These are phyloP conservation scores for Tolmerus cingulatus DNA, from an alignment of 2,888 invertebrate genomes.

Conservation along the genomic window DNA sequence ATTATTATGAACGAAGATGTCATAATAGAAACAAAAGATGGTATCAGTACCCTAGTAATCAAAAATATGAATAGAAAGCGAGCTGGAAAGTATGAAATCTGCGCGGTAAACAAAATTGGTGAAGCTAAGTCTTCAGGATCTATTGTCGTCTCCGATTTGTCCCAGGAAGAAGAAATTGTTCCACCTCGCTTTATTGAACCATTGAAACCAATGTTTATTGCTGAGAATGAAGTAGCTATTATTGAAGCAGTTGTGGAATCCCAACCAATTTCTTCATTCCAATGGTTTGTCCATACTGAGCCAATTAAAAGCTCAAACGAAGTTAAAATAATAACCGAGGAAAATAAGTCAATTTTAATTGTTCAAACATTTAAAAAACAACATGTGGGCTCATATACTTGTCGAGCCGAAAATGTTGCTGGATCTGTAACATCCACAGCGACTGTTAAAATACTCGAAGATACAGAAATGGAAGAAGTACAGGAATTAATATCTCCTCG, in stretches of 20 bases:
- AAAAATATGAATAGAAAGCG: conserved; percentile 76
- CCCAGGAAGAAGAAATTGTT: conserved; percentile 69
- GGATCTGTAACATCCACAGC: conserved; percentile 90
- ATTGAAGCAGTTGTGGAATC: conserved; percentile 81
- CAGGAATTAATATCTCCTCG: conserved; percentile 75
- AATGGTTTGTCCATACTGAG: conserved; percentile 82
- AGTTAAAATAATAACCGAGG: conserved; percentile 74
- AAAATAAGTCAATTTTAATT: conserved; percentile 81
- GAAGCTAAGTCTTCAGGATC: conserved; percentile 83
- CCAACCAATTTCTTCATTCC: conserved; percentile 81
- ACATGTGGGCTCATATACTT: conserved; percentile 80
- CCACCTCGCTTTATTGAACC: conserved; percentile 79
- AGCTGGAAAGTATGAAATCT: conserved; percentile 87
- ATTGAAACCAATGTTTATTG: conserved; percentile 74
- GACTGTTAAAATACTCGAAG: conserved; percentile 71
- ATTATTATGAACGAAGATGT: conserved; percentile 72
- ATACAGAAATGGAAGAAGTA: conserved; percentile 65
- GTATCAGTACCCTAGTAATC: conserved; percentile 72
- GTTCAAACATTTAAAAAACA: conserved; percentile 76
- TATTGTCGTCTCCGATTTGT: conserved; percentile 73
- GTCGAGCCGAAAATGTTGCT: conserved; percentile 87
- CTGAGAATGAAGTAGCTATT: conserved; percentile 78
- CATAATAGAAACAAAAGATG: conserved; percentile 68
- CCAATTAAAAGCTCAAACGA: conserved; percentile 76
- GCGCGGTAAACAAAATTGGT: conserved; percentile 79